Evolutionary conservation across 2,113 vertebrate genomes (phyloP).

Genomic region (Peromyscus californicus): DNA sequence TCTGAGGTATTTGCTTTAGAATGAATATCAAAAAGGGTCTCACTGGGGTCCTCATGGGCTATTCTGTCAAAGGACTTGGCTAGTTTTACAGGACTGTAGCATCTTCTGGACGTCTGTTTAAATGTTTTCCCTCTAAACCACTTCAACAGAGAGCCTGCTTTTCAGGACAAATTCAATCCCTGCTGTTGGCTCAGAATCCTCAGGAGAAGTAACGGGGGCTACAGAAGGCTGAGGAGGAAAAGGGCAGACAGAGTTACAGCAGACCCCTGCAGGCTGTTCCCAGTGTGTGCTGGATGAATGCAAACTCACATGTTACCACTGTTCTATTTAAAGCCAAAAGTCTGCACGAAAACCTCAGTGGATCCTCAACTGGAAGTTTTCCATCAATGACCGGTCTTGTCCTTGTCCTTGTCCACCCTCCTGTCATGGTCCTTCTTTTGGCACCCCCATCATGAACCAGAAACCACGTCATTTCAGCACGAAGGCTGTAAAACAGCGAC

Average conservation of each 20-base stretch:
- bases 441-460: neutral
- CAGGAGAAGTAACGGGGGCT: neutral
- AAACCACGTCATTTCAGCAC: neutral
- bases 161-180: neutral
- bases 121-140: slow-evolving; percentile 32
- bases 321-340: neutral
- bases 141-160: neutral
- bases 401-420: neutral
- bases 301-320: neutral
- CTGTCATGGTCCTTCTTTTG: neutral
- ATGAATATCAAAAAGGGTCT: neutral
- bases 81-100: slow-evolving; percentile 41
- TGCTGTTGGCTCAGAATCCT: neutral
- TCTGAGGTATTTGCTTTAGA: neutral
- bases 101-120: neutral
- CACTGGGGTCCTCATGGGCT: neutral
- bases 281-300: neutral
- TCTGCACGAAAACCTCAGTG: neutral
- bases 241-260: neutral
- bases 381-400: neutral
- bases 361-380: no score
- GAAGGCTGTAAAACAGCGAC: neutral
- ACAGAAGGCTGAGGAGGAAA: neutral
- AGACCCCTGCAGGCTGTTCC: neutral
- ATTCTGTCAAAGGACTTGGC: neutral